These are phyloP conservation scores for Phymorhynchus buccinoides DNA, from an alignment of 1,140 invertebrate species.

Conservation along the genomic window DNA sequence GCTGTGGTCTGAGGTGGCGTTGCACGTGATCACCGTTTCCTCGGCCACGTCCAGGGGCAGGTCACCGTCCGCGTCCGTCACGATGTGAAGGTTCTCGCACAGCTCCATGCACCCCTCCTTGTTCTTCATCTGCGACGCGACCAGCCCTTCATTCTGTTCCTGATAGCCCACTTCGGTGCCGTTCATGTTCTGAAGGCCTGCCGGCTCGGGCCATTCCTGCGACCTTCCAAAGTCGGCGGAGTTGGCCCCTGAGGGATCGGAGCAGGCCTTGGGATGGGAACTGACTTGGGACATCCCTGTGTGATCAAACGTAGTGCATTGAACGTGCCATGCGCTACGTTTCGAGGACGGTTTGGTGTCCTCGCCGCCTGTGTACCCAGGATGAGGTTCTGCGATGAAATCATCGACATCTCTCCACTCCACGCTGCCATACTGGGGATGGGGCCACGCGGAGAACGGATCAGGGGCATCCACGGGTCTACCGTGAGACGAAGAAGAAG, in stretches of 20 bases:
- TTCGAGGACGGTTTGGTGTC: too few species aligned
- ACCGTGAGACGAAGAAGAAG: neutral
- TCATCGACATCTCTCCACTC: too few species aligned
- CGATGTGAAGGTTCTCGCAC: neutral
- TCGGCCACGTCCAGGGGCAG: constrained; percentile 5
- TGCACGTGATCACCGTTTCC: constrained; percentile 3
- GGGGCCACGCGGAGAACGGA: neutral
- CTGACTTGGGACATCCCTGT: neutral
- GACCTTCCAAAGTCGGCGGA: neutral
- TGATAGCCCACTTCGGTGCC: neutral
- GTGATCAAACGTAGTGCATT: neutral
- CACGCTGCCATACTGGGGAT: neutral
- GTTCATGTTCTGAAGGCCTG: neutral
- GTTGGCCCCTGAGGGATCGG: neutral
- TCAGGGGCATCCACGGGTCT: neutral
- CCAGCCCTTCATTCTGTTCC: neutral
- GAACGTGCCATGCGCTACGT: too few species aligned
- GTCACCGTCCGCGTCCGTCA: neutral
- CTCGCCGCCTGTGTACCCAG: too few species aligned
- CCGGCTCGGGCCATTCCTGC: neutral
- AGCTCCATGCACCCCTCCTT: neutral
- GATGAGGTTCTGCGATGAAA: too few species aligned
- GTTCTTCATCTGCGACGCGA: neutral
- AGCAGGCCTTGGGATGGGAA: neutral
- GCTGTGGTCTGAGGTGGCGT: neutral